These are phyloP conservation scores for Campylomormyrus tamandua DNA, from an alignment of 2,113 vertebrate genomes.

Conservation along the genomic window DNA sequence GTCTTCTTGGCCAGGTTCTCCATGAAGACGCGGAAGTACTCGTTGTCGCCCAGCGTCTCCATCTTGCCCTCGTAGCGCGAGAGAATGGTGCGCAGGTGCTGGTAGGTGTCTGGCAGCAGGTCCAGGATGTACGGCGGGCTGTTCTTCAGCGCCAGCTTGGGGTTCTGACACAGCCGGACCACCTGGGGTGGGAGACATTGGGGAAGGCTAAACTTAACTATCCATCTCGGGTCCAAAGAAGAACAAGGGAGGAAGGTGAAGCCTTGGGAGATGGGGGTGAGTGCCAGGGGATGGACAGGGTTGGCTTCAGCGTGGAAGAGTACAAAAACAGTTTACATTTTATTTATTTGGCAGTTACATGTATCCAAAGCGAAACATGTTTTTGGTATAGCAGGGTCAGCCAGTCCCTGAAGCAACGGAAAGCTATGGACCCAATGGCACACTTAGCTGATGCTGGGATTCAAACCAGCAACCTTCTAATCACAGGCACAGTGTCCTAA, in stretches of 20 bases:
- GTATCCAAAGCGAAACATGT: background rate
- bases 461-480: background rate
- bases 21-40: constrained; percentile 97
- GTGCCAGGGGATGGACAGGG: background rate
- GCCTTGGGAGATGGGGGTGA: background rate
- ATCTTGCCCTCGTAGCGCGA: constrained; percentile 96
- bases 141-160: constrained; percentile 93
- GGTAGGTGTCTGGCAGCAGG: constrained; percentile 94
- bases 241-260: background rate
- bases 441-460: background rate
- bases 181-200: constrained; percentile 63
- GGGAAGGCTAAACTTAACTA: background rate
- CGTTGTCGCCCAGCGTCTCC: constrained; percentile 92
- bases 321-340: background rate
- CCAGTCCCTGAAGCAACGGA: background rate
- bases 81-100: constrained; percentile 90
- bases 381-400: background rate
- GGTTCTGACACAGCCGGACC: constrained; percentile 93
- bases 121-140: constrained; percentile 98
- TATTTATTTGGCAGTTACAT: background rate
- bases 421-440: background rate
- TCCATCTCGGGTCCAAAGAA: background rate
- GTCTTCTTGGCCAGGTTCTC: constrained; percentile 97
- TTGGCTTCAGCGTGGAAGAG: background rate
- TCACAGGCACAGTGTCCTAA: background rate